Evolutionary conservation across 2,888 invertebrate species (phyloP).

Genomic region (Electrophaes corylata): DNA sequence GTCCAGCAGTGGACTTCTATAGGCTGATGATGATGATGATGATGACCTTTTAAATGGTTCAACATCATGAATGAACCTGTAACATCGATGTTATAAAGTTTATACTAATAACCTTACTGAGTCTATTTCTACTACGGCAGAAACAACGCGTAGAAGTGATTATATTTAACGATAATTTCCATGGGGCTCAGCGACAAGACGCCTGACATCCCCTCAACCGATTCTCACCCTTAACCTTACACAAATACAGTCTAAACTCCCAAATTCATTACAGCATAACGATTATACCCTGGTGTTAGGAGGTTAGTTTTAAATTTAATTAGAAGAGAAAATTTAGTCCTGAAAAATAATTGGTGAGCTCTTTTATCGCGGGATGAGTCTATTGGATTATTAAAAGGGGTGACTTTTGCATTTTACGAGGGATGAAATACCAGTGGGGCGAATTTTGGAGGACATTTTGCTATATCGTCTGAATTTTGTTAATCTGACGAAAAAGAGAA

Average conservation of each 20-base stretch:
- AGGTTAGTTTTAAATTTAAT: conserved; percentile 34
- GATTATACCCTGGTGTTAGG: conserved; percentile 6
- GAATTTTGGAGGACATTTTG: not conserved
- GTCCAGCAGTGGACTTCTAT: too few relatives aligned
- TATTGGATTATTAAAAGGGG: conserved; percentile 7
- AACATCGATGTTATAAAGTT: not conserved
- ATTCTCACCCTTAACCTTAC: conserved; percentile 26
- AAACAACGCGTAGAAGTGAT: conserved; percentile 40
- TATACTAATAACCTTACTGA: conserved; percentile 1
- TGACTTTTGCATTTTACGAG: not conserved
- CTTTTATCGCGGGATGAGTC: not conserved
- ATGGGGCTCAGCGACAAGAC: conserved; percentile 37
- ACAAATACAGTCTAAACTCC: conserved; percentile 17
- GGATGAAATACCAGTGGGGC: not conserved
- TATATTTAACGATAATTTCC: conserved; percentile 53
- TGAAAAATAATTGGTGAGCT: conserved; percentile 16
- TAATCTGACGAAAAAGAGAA: not conserved
- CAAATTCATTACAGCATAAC: not conserved
- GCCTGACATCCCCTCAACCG: conserved; percentile 11
- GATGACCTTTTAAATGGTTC: too few relatives aligned
- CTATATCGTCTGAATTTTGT: not conserved
- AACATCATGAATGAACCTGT: too few relatives aligned
- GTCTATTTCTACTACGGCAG: conserved; percentile 28
- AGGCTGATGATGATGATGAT: too few relatives aligned
- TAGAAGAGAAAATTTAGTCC: conserved; percentile 16